phyloP scores from a whole-genome alignment of 2,113 vertebrate species.

The Hemibagrus wyckioides region DNA sequence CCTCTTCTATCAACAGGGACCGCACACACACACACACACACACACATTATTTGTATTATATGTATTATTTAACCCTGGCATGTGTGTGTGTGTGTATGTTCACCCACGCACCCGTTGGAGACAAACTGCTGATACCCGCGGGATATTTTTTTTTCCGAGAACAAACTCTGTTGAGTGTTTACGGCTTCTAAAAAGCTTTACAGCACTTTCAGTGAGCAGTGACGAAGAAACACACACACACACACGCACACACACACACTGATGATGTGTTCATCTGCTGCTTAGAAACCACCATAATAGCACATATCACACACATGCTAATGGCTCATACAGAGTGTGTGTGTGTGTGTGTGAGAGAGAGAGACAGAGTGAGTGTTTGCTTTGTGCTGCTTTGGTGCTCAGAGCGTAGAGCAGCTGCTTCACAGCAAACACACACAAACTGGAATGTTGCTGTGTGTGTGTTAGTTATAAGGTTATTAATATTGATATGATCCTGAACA shows the following conservation, averaged over 20 bases:
- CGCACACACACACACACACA: no score
- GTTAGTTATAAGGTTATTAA: neutral
- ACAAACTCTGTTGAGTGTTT: neutral
- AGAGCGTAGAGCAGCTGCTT: slow-evolving; percentile 24
- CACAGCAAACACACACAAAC: slow-evolving; percentile 16
- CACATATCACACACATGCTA: neutral
- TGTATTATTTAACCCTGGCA: no score
- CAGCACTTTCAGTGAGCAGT: neutral
- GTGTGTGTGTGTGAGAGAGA: neutral
- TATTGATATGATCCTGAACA: slow-evolving; percentile 1
- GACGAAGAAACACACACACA: neutral
- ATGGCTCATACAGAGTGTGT: neutral
- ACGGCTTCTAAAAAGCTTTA: neutral
- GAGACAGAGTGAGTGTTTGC: neutral
- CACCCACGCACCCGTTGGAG: neutral
- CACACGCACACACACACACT: neutral
- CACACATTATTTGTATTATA: no score
- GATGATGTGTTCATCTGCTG: slow-evolving; percentile 8
- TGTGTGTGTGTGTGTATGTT: neutral
- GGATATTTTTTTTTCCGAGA: neutral
- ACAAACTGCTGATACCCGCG: neutral
- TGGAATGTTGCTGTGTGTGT: neutral
- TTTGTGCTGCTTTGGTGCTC: slow-evolving; percentile 3
- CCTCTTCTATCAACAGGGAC: no score
- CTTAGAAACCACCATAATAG: slow-evolving; percentile 3